Conservation (phyloP, 2,113 vertebrate species). For the Zonotrichia leucophrys region DNA sequence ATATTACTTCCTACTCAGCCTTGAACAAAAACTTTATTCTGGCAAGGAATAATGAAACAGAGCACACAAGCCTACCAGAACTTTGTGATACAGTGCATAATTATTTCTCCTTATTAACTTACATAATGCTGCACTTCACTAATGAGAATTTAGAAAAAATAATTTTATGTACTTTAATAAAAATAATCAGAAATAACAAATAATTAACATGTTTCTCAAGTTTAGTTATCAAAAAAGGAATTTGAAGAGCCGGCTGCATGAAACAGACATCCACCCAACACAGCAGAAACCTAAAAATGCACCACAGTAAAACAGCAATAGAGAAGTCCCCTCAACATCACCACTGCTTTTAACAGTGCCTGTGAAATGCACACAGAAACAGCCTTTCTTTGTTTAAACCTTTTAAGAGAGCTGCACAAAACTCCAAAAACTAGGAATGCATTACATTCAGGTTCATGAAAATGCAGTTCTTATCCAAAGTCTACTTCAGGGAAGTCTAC, state of each 20-base stretch:
- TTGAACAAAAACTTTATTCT: conserved; percentile 67
- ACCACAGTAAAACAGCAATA: not conserved
- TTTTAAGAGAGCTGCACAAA: not conserved
- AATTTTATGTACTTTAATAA: not conserved
- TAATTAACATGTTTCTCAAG: not conserved
- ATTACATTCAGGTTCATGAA: not conserved
- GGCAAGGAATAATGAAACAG: conserved; percentile 12
- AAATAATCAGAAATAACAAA: not conserved
- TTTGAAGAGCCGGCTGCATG: not conserved
- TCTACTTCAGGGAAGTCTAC: not conserved
- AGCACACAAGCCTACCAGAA: not conserved
- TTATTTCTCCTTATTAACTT: conserved; percentile 11
- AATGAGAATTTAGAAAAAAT: not conserved
- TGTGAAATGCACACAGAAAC: not conserved
- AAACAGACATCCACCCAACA: not conserved
- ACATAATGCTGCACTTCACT: conserved; percentile 1
- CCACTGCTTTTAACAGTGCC: not conserved
- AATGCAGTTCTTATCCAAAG: not conserved
- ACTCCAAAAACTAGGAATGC: not conserved
- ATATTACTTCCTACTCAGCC: conserved; percentile 72
- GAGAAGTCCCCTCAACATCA: not conserved
- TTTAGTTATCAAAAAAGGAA: not conserved
- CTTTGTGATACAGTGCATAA: not conserved
- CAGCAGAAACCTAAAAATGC: not conserved
- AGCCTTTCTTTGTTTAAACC: not conserved